Percentiles rank a stretch among this genome's conserved stretches.
phyloP scores from a whole-genome alignment of 2,113 vertebrate species.

The Cariama cristata region DNA sequence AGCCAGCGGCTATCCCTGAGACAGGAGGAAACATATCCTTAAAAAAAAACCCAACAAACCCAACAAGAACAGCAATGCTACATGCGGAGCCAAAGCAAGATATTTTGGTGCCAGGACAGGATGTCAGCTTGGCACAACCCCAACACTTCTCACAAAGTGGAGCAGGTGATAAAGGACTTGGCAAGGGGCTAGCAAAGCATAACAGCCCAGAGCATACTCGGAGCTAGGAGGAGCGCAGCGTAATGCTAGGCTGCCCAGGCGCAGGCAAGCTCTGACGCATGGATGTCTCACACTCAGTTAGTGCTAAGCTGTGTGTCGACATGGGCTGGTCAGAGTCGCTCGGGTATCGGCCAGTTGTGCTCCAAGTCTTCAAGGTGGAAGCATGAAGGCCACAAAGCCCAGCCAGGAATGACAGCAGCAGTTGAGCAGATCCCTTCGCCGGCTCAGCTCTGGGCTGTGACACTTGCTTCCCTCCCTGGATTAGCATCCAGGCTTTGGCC shows the following conservation, averaged over 20 bases:
- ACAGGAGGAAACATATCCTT: background rate
- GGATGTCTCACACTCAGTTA: accelerated
- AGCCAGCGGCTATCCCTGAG: background rate
- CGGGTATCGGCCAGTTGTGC: background rate
- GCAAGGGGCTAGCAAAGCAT: background rate
- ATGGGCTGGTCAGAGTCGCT: background rate
- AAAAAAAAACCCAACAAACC: background rate
- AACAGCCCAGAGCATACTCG: background rate
- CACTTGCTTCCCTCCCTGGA: background rate
- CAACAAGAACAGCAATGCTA: background rate
- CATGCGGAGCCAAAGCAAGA: accelerated
- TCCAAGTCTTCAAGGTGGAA: background rate
- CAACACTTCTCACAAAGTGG: background rate
- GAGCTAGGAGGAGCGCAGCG: background rate
- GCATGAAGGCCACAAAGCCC: background rate
- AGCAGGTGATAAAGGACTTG: background rate
- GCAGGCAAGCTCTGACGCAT: background rate
- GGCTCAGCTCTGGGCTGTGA: background rate
- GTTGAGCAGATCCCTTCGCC: background rate
- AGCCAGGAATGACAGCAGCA: background rate
- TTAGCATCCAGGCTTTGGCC: background rate
- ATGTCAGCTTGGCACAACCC: background rate
- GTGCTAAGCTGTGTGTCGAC: background rate
- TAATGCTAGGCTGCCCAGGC: background rate
- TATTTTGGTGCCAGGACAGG: background rate